These are phyloP conservation scores for Atlantisia rogersi DNA, from an alignment of 2,113 vertebrate genomes.

Conservation along the genomic window DNA sequence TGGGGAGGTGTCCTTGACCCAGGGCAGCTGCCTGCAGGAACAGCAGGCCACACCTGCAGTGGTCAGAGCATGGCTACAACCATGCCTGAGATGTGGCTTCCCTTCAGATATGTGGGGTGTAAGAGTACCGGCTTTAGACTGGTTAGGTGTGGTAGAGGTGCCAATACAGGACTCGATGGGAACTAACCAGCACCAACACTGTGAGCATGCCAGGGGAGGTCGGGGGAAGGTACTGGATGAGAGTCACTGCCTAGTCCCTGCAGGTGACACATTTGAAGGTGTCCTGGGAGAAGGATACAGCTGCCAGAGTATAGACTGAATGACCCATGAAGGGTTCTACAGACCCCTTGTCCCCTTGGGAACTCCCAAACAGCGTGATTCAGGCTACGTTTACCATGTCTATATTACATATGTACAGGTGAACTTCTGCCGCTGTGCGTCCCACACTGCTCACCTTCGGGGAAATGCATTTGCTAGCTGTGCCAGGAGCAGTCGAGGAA, in stretches of 20 bases:
- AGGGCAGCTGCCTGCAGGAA: not conserved
- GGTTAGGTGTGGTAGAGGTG: not conserved
- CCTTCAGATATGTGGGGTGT: not conserved
- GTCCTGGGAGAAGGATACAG: not conserved
- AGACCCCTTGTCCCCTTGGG: not conserved
- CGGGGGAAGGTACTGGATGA: not conserved
- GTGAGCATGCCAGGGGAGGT: not conserved
- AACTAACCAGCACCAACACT: no score
- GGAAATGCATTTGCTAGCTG: not conserved
- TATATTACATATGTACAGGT: not conserved
- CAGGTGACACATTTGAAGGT: not conserved
- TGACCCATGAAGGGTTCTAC: not conserved
- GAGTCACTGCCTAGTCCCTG: not conserved
- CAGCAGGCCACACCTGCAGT: fast-evolving
- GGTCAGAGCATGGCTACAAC: not conserved
- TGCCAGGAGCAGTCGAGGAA: not conserved
- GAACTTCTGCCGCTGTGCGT: not conserved
- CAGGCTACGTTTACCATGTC: not conserved
- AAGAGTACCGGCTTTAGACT: not conserved
- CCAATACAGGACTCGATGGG: not conserved
- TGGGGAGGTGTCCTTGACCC: not conserved
- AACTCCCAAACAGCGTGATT: not conserved
- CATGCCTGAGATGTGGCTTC: not conserved
- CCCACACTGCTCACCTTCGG: not conserved
- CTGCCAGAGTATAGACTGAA: not conserved